Conservation (phyloP, 2,113 vertebrate genomes). For the Lamprologus speciosus region DNA sequence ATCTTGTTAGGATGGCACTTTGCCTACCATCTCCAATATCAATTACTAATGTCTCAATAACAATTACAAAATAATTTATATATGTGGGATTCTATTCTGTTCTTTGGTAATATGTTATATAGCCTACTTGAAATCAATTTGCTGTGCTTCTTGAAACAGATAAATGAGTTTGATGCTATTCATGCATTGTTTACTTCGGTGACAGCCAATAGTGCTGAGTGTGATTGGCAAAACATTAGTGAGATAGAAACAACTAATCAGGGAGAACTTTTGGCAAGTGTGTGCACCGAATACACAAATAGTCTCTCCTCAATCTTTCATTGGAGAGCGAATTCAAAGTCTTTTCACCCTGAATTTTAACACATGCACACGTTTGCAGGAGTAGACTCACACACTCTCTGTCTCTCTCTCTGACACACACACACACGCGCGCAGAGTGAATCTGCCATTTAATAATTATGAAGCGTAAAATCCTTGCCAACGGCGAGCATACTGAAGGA, state of each 20-base stretch:
- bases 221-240: conserved; percentile 20
- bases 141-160: conserved; percentile 16
- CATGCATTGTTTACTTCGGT: conserved; percentile 22
- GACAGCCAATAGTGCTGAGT: conserved; percentile 12
- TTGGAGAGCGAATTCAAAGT: conserved; percentile 43
- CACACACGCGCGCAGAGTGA: conserved; percentile 28
- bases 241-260: conserved; percentile 13
- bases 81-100: conserved; percentile 3
- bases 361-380: background rate
- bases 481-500: conserved; percentile 71
- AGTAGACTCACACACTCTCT: background rate
- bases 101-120: background rate
- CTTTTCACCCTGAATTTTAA: conserved; percentile 36
- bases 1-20: conserved; percentile 59
- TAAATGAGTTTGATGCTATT: conserved; percentile 24
- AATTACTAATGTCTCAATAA: conserved; percentile 44
- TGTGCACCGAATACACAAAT: conserved; percentile 24
- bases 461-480: conserved; percentile 75
- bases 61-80: conserved; percentile 28
- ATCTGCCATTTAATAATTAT: conserved; percentile 75
- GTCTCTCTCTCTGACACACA: background rate
- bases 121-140: conserved; percentile 37
- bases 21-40: conserved; percentile 39
- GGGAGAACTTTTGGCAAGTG: conserved; percentile 41
- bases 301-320: conserved; percentile 26